These are phyloP conservation scores for Bagarius yarrelli DNA, from an alignment of 2,113 vertebrate species.

Conservation along the genomic window DNA sequence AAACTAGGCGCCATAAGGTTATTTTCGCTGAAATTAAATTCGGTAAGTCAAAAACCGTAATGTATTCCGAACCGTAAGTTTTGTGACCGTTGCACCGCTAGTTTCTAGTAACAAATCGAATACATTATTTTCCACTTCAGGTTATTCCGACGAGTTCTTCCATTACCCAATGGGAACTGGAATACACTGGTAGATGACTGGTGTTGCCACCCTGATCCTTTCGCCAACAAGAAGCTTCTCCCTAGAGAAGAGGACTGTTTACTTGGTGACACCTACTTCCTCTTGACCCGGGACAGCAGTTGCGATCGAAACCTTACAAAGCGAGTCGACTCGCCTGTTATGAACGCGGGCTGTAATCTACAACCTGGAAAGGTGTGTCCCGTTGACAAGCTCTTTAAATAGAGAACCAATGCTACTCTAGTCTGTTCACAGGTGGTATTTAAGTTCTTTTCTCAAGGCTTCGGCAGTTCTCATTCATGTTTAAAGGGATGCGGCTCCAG, in stretches of 20 bases:
- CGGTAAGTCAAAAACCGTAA: too few relatives aligned
- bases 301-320: constrained; percentile 62
- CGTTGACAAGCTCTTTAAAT: background rate
- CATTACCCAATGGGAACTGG: constrained; percentile 89
- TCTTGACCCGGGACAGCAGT: constrained; percentile 72
- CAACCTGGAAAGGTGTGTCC: constrained; percentile 62
- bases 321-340: constrained; percentile 47
- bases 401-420: background rate
- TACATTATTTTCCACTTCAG: constrained; percentile 61
- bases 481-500: constrained; percentile 13
- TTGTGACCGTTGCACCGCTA: too few relatives aligned
- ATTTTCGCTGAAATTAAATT: too few relatives aligned
- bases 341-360: constrained; percentile 44
- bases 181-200: constrained; percentile 88
- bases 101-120: too few relatives aligned
- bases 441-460: background rate
- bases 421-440: background rate
- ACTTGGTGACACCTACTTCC: constrained; percentile 82
- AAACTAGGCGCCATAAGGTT: too few relatives aligned
- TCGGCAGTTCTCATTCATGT: constrained; percentile 21
- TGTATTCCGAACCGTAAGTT: too few relatives aligned
- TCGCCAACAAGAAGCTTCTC: constrained; percentile 78
- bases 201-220: constrained; percentile 94
- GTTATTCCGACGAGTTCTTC: constrained; percentile 83
- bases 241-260: constrained; percentile 86